These are phyloP conservation scores for Masticophis lateralis DNA, from an alignment of 2,797 vertebrate species.

Conservation along the genomic window DNA sequence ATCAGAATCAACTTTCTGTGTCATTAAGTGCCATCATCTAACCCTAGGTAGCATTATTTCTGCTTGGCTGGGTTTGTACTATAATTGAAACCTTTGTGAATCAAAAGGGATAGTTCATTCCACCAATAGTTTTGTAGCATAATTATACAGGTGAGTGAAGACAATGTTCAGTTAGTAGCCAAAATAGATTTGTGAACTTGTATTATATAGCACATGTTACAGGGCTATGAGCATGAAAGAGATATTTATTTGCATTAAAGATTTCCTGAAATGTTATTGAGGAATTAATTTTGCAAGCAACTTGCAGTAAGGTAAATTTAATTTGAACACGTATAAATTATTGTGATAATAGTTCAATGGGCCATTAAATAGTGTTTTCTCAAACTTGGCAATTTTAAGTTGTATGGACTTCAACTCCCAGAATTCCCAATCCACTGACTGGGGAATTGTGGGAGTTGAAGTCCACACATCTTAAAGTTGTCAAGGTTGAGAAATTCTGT, in stretches of 20 bases:
- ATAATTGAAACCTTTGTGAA: neutral
- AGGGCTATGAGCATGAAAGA: constrained; percentile 17
- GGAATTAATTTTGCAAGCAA: constrained; percentile 72
- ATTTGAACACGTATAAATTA: constrained; percentile 81
- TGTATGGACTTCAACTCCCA: neutral
- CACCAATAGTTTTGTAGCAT: neutral
- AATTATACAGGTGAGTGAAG: constrained; percentile 7
- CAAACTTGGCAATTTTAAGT: neutral
- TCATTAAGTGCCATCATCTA: neutral
- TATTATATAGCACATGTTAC: constrained; percentile 18
- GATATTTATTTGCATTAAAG: constrained; percentile 55
- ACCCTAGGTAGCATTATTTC: neutral
- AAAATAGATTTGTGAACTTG: constrained; percentile 19
- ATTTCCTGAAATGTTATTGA: constrained; percentile 70
- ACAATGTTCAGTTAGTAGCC: constrained; percentile 22
- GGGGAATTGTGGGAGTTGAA: neutral
- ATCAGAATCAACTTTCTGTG: neutral
- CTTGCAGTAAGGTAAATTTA: constrained; percentile 75
- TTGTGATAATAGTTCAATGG: constrained; percentile 86
- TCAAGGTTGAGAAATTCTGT: neutral
- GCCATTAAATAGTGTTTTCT: constrained; percentile 71
- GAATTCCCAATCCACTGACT: neutral
- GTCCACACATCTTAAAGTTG: neutral
- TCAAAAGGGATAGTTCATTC: neutral
- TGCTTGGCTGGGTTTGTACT: neutral